Evolutionary conservation across 2,797 vertebrate genomes (phyloP).

Genomic region (Hippocampus kuda): DNA sequence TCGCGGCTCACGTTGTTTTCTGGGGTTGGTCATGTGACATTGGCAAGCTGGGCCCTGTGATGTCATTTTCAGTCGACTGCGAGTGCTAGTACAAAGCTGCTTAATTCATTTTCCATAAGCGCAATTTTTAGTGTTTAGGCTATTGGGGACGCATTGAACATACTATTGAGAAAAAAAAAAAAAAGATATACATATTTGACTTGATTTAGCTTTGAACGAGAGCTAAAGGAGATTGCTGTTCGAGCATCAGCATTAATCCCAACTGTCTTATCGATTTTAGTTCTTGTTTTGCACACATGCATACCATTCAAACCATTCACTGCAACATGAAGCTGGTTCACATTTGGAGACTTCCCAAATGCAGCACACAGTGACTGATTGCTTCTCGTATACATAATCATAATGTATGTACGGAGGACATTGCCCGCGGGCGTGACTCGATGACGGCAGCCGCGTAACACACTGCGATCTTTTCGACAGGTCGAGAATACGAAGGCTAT

Average conservation of each 20-base stretch:
- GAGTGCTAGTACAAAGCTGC: too few species aligned
- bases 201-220: not conserved
- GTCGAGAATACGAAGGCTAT: constrained; percentile 80
- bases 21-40: too few species aligned
- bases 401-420: constrained; percentile 17
- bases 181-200: too few species aligned
- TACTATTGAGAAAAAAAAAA: too few species aligned
- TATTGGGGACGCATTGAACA: too few species aligned
- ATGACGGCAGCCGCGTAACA: constrained; percentile 5
- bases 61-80: too few species aligned
- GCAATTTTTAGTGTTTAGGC: too few species aligned
- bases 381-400: constrained; percentile 23
- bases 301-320: constrained; percentile 14
- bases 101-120: too few species aligned
- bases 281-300: constrained; percentile 13
- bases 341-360: constrained; percentile 32
- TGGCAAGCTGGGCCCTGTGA: too few species aligned
- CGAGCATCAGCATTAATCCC: not conserved
- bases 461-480: constrained; percentile 53
- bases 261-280: not conserved
- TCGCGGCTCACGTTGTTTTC: too few species aligned
- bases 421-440: constrained; percentile 12
- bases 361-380: constrained; percentile 21
- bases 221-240: not conserved
- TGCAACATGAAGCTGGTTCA: constrained; percentile 10